phyloP scores from a whole-genome alignment of 2,888 invertebrate genomes.

The Idaea dimidiata region DNA sequence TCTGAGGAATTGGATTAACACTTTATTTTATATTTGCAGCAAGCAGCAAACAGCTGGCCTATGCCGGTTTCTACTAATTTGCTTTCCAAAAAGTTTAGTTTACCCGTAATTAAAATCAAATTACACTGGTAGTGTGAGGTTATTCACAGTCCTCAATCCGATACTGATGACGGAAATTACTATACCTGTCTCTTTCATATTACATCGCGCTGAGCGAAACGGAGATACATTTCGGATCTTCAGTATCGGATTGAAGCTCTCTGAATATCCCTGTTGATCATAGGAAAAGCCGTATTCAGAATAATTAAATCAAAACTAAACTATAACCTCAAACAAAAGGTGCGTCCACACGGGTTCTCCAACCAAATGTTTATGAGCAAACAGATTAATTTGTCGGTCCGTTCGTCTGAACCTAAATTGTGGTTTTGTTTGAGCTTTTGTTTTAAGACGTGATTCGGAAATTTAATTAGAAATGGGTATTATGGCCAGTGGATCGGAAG shows the following conservation, averaged over 20 bases:
- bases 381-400: constrained; percentile 49
- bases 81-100: neutral
- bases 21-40: too few relatives aligned
- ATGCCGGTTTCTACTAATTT: neutral
- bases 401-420: constrained; percentile 45
- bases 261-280: neutral
- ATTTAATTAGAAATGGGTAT: constrained; percentile 44
- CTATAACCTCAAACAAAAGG: neutral
- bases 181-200: too few relatives aligned
- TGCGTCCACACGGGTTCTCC: neutral
- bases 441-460: constrained; percentile 34
- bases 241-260: too few relatives aligned
- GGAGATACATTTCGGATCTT: too few relatives aligned
- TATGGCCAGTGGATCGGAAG: constrained; percentile 1
- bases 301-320: constrained; percentile 1
- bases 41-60: too few relatives aligned
- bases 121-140: too few relatives aligned
- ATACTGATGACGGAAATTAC: too few relatives aligned
- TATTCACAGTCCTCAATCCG: too few relatives aligned
- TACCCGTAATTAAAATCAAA: neutral
- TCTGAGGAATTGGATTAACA: too few relatives aligned
- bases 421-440: constrained; percentile 37
- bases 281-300: neutral
- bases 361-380: constrained; percentile 36
- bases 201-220: too few relatives aligned